Conservation (phyloP, 30 jellyfish, hydroid and myxozoan species). For the Turritopsis dohrnii region DNA sequence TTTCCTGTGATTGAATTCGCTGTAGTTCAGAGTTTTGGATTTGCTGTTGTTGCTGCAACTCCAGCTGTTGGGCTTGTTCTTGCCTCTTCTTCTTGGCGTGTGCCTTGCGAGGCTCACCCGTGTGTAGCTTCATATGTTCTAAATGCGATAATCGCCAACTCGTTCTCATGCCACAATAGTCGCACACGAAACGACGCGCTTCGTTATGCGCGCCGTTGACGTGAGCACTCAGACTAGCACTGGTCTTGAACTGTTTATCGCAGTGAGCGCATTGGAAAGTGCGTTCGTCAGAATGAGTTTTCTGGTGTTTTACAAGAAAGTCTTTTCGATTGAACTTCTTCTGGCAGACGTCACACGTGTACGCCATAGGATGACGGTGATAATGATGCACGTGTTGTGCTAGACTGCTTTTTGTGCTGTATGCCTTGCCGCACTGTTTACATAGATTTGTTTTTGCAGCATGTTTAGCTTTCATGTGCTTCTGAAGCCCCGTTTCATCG, state of each 20-base stretch:
- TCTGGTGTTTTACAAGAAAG: slow-evolving; percentile 20
- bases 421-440: slow-evolving; percentile 36
- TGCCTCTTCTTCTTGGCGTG: background rate
- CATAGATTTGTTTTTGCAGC: slow-evolving; percentile 30
- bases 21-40: background rate
- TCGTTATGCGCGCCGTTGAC: slow-evolving; percentile 41
- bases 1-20: background rate
- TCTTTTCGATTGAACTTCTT: slow-evolving; percentile 32
- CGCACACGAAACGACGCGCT: slow-evolving; percentile 32
- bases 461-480: slow-evolving; percentile 38
- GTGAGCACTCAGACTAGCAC: slow-evolving; percentile 34
- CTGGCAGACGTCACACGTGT: slow-evolving; percentile 31
- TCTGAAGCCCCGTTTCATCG: slow-evolving; percentile 18
- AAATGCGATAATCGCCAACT: slow-evolving; percentile 34
- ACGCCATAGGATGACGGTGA: slow-evolving; percentile 38
- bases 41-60: slow-evolving; percentile 6
- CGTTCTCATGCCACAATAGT: slow-evolving; percentile 39
- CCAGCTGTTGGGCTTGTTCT: background rate
- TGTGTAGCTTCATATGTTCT: slow-evolving; percentile 39
- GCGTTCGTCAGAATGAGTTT: slow-evolving; percentile 34
- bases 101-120: slow-evolving; percentile 33
- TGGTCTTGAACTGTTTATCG: slow-evolving; percentile 31
- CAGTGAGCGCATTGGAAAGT: slow-evolving; percentile 32
- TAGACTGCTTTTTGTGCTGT: slow-evolving; percentile 34
- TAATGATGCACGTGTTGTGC: slow-evolving; percentile 44